A percentile compares a stretch with the other conserved stretches of the same genome.
Evolutionary conservation across 2,888 invertebrate genomes (phyloP).

Genomic region (Vesta saturnalis): DNA sequence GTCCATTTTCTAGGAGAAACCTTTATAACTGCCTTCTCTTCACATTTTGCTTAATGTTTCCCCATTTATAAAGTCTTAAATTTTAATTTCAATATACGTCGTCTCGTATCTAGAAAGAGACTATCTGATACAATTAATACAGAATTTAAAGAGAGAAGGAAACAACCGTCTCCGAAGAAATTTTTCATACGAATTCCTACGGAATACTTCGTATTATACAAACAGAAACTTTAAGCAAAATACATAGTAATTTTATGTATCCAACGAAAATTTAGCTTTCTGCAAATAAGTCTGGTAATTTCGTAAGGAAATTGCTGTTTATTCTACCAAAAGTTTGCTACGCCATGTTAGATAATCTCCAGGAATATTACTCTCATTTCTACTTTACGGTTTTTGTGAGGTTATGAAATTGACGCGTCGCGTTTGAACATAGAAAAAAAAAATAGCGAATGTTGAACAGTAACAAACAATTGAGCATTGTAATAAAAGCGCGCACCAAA

Average conservation of each 20-base stretch:
- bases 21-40: conserved; percentile 51
- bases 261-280: conserved; percentile 61
- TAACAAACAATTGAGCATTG: no score
- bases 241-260: conserved; percentile 63
- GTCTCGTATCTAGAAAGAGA: conserved; percentile 40
- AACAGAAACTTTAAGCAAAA: conserved; percentile 59
- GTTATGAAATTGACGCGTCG: no score
- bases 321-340: conserved; percentile 59
- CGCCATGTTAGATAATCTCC: conserved; percentile 39
- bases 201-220: conserved; percentile 56
- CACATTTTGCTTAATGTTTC: conserved; percentile 57
- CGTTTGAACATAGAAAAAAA: no score
- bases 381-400: no score
- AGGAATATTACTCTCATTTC: conserved; percentile 34
- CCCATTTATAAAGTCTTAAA: conserved; percentile 55
- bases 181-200: conserved; percentile 48
- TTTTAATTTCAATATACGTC: conserved; percentile 51
- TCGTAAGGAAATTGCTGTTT: conserved; percentile 64
- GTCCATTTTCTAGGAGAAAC: conserved; percentile 36
- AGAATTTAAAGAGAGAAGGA: conserved; percentile 42
- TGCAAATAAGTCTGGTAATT: conserved; percentile 63
- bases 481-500: no score
- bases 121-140: conserved; percentile 34
- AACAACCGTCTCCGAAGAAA: conserved; percentile 48
- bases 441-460: no score